A percentile compares a stretch with the other conserved stretches of the same genome.
These are phyloP conservation scores for Dicaeum eximium DNA, from an alignment of 2,113 vertebrate species.

Conservation along the genomic window DNA sequence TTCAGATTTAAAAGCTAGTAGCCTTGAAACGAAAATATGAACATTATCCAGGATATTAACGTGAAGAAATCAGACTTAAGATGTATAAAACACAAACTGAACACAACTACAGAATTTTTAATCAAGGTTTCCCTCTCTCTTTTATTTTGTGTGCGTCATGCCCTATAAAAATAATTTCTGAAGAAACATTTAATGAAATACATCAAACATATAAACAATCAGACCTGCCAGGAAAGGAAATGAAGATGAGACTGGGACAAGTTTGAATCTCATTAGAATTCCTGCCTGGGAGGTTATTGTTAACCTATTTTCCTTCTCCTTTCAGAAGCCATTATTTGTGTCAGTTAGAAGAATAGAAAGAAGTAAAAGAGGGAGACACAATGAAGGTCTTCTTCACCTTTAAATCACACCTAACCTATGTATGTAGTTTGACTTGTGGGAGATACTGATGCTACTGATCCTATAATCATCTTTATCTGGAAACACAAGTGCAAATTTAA, in stretches of 20 bases:
- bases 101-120: neutral
- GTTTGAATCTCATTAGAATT: conserved; percentile 44
- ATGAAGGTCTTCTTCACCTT: conserved; percentile 5
- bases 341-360: neutral
- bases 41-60: neutral
- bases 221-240: conserved; percentile 36
- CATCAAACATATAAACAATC: conserved; percentile 34
- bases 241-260: conserved; percentile 1
- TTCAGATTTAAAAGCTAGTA: neutral
- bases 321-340: conserved; percentile 35
- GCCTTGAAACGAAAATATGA: neutral
- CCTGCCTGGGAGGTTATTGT: conserved; percentile 38
- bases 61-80: neutral
- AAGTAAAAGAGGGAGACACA: neutral
- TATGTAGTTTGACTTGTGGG: neutral
- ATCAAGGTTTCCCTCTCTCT: neutral
- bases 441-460: neutral
- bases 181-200: conserved; percentile 15
- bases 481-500: neutral
- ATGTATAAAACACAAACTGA: neutral
- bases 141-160: neutral
- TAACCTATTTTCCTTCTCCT: conserved; percentile 37
- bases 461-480: neutral
- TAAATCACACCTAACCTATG: neutral
- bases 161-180: conserved; percentile 14